Base-by-base conservation (phyloP, 2,888 invertebrate genomes). In the Euplexia lucipara region DNA sequence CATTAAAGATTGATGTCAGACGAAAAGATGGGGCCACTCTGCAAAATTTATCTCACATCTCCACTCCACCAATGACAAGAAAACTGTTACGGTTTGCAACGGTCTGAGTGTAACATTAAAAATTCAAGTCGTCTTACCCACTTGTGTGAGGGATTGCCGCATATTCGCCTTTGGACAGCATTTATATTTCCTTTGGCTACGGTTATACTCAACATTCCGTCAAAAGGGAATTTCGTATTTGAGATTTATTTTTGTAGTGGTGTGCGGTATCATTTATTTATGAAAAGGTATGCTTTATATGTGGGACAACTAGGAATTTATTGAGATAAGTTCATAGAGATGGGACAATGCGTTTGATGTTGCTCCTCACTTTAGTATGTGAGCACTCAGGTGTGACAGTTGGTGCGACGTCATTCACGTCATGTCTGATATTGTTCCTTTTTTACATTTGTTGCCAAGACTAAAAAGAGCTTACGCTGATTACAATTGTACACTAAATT, bases 21-120 rank as follows among this genome's bases (percentile, higher is more conserved):
- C 94, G 94, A 94, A 94, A 95, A 95, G 95, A 95, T 95, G 94
- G 95, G 94, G 95, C 95, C 93, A 95, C 95, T 95, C 94, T 95
- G 92, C 95, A 95, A 95, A 95, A 95, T 95, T 95, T 95, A 95
- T 95, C 88, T 93, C 95, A 92, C 95, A 95, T 94, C 94, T 95
- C 93, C 92, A 90, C 93, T 94, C 92, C 86, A 88, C 92, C 93
- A 95, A 95, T 95, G 95, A 95, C 95, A 95, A 95, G 95, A 95
- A 95, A 95, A 95, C 95, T 95, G 95, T 95, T 95, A 95, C 95
- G 95, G 95, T 93, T 93, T 94, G 95, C 94, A 94, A 89, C 94
- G 94, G 95, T 91, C 95, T 95, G 95, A 95, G 95, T 95, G 95
- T 95, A 93, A 91, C 93, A 95, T 95, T 95, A 95, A 95, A 95